Evolutionary conservation across 2,888 invertebrate species (phyloP).

Genomic region (Lissonota sp.): DNA sequence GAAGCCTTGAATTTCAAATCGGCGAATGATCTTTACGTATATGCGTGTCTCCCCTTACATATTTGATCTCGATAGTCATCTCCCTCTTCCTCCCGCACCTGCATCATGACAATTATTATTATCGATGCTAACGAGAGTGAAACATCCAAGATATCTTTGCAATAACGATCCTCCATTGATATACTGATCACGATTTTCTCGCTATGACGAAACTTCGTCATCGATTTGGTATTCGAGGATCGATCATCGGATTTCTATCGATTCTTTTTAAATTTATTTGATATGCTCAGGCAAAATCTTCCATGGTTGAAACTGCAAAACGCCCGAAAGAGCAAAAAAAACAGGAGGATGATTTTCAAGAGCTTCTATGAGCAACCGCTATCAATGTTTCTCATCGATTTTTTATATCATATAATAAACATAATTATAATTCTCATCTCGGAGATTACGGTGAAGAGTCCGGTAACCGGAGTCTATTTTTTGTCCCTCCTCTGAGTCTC

Average conservation of each 20-base stretch:
- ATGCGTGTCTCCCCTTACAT: constrained; percentile 16
- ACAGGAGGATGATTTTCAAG: not conserved
- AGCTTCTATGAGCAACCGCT: constrained; percentile 15
- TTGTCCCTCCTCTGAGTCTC: not conserved
- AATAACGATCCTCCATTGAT: constrained; percentile 2
- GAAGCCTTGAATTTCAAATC: constrained; percentile 52
- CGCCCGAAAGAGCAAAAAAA: too few relatives aligned
- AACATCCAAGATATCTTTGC: constrained; percentile 20
- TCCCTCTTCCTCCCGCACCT: constrained; percentile 28
- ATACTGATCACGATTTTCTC: constrained; percentile 7
- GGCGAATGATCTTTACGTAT: constrained; percentile 46
- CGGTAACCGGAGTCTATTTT: constrained; percentile 15
- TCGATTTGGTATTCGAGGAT: not conserved
- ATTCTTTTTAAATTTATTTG: too few relatives aligned
- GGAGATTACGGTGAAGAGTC: constrained; percentile 37
- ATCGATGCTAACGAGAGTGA: constrained; percentile 11
- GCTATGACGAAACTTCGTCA: not conserved
- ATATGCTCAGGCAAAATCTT: too few relatives aligned
- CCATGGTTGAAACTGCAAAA: too few relatives aligned
- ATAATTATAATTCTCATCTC: constrained; percentile 36
- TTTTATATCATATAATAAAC: constrained; percentile 46
- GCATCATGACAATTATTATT: constrained; percentile 29
- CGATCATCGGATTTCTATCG: not conserved
- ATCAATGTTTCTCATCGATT: constrained; percentile 58
- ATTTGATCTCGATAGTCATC: constrained; percentile 55